phyloP scores from a whole-genome alignment of 2,888 invertebrate genomes.

The Silvanus unidentatus region DNA sequence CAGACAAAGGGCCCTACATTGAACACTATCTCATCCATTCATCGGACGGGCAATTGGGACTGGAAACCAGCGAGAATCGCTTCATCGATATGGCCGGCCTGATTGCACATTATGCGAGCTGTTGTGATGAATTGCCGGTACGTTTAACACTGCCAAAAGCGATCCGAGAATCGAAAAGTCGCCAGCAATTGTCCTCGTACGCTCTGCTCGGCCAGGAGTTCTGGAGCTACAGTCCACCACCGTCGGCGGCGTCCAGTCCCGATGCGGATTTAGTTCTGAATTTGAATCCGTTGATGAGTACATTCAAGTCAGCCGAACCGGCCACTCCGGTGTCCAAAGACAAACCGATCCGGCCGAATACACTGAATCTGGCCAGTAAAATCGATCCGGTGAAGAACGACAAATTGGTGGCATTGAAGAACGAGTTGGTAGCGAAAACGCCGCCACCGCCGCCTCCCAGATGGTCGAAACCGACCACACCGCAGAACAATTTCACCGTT shows the following conservation, averaged over 20 bases:
- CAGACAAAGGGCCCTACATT: conserved; percentile 83
- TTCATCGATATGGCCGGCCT: conserved; percentile 90
- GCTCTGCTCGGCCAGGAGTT: conserved; percentile 86
- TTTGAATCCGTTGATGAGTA: conserved; percentile 69
- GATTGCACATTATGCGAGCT: conserved; percentile 89
- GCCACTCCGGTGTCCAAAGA: conserved; percentile 48
- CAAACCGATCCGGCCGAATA: conserved; percentile 74
- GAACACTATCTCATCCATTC: conserved; percentile 95
- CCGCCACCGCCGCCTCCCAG: conserved; percentile 81
- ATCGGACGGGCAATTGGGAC: conserved; percentile 69
- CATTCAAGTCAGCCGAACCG: conserved; percentile 60
- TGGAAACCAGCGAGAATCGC: conserved; percentile 90
- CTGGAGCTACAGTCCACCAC: conserved; percentile 55
- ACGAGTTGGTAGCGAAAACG: conserved; percentile 46
- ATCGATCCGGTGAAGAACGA: conserved; percentile 27
- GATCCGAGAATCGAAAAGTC: conserved; percentile 79
- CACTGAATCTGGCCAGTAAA: conserved; percentile 65
- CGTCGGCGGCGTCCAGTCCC: conserved; percentile 47
- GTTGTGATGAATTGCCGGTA: conserved; percentile 90
- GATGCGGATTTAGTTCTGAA: conserved; percentile 66
- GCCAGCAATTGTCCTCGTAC: conserved; percentile 84
- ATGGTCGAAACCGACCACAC: conserved; percentile 71
- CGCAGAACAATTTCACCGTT: conserved; percentile 69
- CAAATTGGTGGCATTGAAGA: conserved; percentile 12
- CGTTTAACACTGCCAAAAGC: conserved; percentile 80